Percentiles rank a stretch among this genome's conserved stretches.
Evolutionary conservation across 1,140 invertebrate species (phyloP).

Genomic region (Drosophila neocordata): DNA sequence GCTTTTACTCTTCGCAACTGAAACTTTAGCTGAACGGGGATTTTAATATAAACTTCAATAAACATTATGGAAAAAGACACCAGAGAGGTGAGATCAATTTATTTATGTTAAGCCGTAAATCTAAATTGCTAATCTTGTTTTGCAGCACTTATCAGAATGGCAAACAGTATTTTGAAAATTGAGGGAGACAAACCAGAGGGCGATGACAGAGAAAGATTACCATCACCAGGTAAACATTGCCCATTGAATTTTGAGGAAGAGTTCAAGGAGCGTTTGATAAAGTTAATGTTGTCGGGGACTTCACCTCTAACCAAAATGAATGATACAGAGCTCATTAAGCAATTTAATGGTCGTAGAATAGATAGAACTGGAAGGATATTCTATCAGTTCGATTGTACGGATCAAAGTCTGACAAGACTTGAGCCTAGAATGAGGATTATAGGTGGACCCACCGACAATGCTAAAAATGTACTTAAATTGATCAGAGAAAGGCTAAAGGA

Average conservation of each 20-base stretch:
- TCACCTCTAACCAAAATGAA: background rate
- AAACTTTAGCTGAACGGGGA: background rate
- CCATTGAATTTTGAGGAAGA: constrained; percentile 2
- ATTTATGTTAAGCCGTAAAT: background rate
- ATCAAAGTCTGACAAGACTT: background rate
- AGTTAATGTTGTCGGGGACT: constrained; percentile 1
- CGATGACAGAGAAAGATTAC: background rate
- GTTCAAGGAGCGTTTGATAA: background rate
- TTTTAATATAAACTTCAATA: too few species aligned
- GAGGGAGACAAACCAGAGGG: background rate
- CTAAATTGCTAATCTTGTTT: background rate
- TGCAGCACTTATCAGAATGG: background rate
- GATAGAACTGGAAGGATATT: background rate
- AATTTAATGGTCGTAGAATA: background rate
- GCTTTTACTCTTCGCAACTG: background rate
- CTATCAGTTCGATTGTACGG: constrained; percentile 5
- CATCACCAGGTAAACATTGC: background rate
- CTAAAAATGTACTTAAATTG: background rate
- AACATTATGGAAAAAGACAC: background rate
- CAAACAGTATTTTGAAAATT: background rate
- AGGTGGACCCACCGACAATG: background rate
- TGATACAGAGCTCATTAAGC: background rate
- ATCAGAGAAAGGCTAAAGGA: background rate
- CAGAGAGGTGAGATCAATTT: background rate
- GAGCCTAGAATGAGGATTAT: background rate